Evolutionary conservation across 2,113 vertebrate genomes (phyloP), one percentile per base, ranked within the genome.

Genomic region (Columba janthina): DNA sequence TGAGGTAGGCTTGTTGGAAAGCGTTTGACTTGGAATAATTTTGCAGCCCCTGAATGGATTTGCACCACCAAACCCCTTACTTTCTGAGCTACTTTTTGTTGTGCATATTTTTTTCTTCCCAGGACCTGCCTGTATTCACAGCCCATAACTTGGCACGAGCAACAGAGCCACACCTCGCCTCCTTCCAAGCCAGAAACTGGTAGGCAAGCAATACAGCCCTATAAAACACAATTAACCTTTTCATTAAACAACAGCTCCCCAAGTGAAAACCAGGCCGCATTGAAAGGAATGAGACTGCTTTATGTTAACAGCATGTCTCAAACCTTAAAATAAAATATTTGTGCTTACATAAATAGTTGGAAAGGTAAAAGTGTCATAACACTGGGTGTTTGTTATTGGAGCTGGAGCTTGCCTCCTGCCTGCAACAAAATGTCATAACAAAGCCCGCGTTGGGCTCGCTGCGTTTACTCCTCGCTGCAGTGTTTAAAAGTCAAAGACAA

Each of bases 331-430:
- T 97, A 96, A 97, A 98, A 97, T 97, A 97, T 98, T 97, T 98
- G 97, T 90, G 88, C 97, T 97, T 88, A 85, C 95, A 95, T 96
- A 97, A 97, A 97, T 97, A 97, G 93, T 97, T 98, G 97, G 97
- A 92, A 97, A 98, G 97, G 97, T 98, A 97, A 71, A 97, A 98
- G 96, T 97, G 97, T 97, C 97, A 98, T 97, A 98, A 98, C 97
- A 98, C 83, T 95, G 95, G 70, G 80, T 97, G 96, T 97, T 97
- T 97, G 97, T 97, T 97, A 97, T 96, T 97, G 95, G 93, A 97
- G 93, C 90, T 6, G 54, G 76, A 86, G 96, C 87, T 97, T 91
- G 94, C 96, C 97, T 96, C 94, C 96, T 96, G 97, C 97, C 96
- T 97, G 96, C 97, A 97, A 94, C 93, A 93, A 79, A 93, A 97